Base-by-base conservation (phyloP, 2,113 vertebrate genomes). In the Urocynchramus pylzowi region DNA sequence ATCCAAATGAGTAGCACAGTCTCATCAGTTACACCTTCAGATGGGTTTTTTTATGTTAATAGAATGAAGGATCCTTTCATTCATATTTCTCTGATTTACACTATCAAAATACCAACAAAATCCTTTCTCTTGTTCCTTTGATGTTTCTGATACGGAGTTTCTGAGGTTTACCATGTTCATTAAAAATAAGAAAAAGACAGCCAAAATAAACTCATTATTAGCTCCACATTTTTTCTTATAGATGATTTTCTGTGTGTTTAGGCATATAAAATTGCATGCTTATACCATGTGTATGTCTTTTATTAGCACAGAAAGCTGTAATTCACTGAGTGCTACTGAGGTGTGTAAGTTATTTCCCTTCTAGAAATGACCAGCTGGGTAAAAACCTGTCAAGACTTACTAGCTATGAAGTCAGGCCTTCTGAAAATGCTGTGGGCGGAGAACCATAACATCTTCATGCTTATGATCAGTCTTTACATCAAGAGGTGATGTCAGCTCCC, bases 181-280 rank as follows among this genome's bases (percentile, higher is more conserved):
- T 75, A 82, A 91, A 88, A 94, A 30, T 5, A 75, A 74, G 30
- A 39, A 79, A 76, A 95, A 57, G 8, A 42, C 13, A 93, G 7
- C 5, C 4, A 5, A 84, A 87, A 71, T 73, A 79, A 79, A 52
- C 10, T 49, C 15, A 13, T 73, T 90, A 39, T 75, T 88, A 61
- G 7, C 28, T 69, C 22, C n/a, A 49, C 1, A 8, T 47, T 75
- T 87, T 78, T 71, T 64, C 27, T 80, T 15, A 39, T 20, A 11
- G 0, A 1, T 49, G 9, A 39, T 27, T 78, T 6, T 61, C 65
- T 79, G 3, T 54, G 10, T 89, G 18, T 77, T 83, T 56, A 84
- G 15, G 37, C 35, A 56, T 15, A 17, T 73, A 19, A 47, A 71
- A 75, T 10, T 42, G 15, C 10, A 73, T 27, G 9, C 3, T 0